Conservation (phyloP, 2,888 invertebrate genomes). For the Philhelius pedissequus region DNA sequence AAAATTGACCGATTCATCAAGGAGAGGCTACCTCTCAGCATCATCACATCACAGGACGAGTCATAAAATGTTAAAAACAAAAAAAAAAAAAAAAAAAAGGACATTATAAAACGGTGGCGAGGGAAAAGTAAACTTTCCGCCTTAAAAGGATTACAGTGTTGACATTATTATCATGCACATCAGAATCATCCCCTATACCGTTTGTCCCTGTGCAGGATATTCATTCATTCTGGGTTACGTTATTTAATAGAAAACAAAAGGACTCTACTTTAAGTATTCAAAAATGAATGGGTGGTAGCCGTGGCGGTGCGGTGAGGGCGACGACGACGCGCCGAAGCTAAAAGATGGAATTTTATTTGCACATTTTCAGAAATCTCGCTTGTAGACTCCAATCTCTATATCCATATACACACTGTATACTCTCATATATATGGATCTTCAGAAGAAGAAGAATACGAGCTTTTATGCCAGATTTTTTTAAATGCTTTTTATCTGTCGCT, state of each 20-base stretch:
- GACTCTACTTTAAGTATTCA: constrained; percentile 37
- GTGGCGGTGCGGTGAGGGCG: not conserved
- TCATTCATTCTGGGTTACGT: constrained; percentile 18
- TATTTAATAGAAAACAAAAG: constrained; percentile 58
- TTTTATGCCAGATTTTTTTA: constrained; percentile 20
- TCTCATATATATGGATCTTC: not conserved
- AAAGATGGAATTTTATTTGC: constrained; percentile 29
- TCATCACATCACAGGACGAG: not conserved
- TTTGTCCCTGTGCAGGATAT: constrained; percentile 25
- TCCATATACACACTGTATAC: not conserved
- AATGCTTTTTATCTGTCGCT: constrained; percentile 24
- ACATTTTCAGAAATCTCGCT: constrained; percentile 13
- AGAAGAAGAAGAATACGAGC: constrained; percentile 1
- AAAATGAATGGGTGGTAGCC: constrained; percentile 34
- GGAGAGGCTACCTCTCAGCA: not conserved
- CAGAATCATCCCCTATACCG: constrained; percentile 2
- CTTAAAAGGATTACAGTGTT: constrained; percentile 62
- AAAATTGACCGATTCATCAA: constrained; percentile 55
- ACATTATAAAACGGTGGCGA: not conserved
- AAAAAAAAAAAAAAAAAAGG: not conserved
- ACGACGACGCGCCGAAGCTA: not conserved
- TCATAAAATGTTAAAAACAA: not conserved
- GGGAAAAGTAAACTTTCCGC: constrained; percentile 52
- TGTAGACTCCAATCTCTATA: not conserved
- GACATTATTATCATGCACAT: constrained; percentile 58